A percentile compares a stretch with the other conserved stretches of the same genome.
These are phyloP conservation scores for Oreocharis arfaki DNA, from an alignment of 2,113 vertebrate genomes.

Conservation along the genomic window DNA sequence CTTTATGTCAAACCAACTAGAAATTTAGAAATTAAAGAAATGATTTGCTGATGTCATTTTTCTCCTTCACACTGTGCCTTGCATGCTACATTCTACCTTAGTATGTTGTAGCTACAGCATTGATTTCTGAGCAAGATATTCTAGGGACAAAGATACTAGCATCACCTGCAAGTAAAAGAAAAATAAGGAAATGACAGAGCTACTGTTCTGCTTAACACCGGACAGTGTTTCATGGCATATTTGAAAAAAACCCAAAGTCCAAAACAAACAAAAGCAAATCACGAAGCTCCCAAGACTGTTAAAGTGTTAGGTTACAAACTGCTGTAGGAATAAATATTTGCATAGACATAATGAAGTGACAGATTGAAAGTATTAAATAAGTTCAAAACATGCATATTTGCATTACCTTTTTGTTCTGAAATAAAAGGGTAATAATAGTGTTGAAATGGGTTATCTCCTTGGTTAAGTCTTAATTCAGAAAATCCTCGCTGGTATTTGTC, in stretches of 20 bases:
- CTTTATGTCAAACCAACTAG: not conserved
- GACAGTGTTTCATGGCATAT: not conserved
- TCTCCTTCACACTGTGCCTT: not conserved
- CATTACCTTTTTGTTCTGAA: slow-evolving; percentile 72
- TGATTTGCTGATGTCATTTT: not conserved
- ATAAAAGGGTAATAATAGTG: not conserved
- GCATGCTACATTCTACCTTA: not conserved
- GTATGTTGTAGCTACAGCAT: not conserved
- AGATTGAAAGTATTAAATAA: not conserved
- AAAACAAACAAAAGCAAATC: not conserved
- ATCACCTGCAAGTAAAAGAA: not conserved
- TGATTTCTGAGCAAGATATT: not conserved
- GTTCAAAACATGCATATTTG: slow-evolving; percentile 52
- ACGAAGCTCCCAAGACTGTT: not conserved
- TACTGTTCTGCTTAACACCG: not conserved
- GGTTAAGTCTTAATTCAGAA: slow-evolving; percentile 55
- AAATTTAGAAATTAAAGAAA: not conserved
- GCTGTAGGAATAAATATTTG: not conserved
- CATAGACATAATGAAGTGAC: not conserved
- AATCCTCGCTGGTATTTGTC: slow-evolving; percentile 50
- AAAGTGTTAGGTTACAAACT: not conserved
- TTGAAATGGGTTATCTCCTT: slow-evolving; percentile 24
- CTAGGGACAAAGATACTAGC: not conserved
- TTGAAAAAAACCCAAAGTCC: not conserved
- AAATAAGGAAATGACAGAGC: not conserved